Percentiles rank a stretch among this genome's conserved stretches.
These are phyloP conservation scores for Philereme vetulata DNA, from an alignment of 2,888 invertebrate species.

Conservation along the genomic window DNA sequence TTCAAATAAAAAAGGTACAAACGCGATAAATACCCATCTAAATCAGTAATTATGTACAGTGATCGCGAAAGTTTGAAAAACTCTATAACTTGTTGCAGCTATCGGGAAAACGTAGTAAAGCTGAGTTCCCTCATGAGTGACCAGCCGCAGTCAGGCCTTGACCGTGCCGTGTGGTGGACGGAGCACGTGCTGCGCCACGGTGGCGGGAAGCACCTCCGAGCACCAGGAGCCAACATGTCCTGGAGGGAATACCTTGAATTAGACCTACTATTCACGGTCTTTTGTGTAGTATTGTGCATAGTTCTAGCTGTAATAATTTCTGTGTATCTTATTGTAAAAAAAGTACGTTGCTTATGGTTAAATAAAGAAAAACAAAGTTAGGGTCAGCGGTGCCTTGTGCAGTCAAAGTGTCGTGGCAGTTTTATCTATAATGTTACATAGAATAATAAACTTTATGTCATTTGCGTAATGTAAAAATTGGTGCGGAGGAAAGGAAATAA, in stretches of 20 bases:
- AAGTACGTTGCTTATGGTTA: neutral
- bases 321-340: neutral
- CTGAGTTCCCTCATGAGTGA: slow-evolving; percentile 53
- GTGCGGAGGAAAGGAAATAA: too few relatives aligned
- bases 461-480: too few relatives aligned
- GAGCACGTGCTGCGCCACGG: slow-evolving; percentile 70
- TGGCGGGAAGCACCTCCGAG: slow-evolving; percentile 61
- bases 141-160: slow-evolving; percentile 57
- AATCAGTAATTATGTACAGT: too few relatives aligned
- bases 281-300: neutral
- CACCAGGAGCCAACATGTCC: slow-evolving; percentile 52
- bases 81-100: slow-evolving; percentile 22
- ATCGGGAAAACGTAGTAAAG: slow-evolving; percentile 38
- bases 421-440: too few relatives aligned
- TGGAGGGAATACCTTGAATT: slow-evolving; percentile 50
- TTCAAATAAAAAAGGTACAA: too few relatives aligned
- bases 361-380: neutral
- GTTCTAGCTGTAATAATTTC: neutral
- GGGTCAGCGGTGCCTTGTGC: too few relatives aligned
- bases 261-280: slow-evolving; percentile 32
- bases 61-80: too few relatives aligned
- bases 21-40: too few relatives aligned
- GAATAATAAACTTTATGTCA: too few relatives aligned
- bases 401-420: too few relatives aligned
- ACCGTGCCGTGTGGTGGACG: slow-evolving; percentile 72